Conservation (phyloP, 1,140 invertebrate species). For the Papilio dardanus region DNA sequence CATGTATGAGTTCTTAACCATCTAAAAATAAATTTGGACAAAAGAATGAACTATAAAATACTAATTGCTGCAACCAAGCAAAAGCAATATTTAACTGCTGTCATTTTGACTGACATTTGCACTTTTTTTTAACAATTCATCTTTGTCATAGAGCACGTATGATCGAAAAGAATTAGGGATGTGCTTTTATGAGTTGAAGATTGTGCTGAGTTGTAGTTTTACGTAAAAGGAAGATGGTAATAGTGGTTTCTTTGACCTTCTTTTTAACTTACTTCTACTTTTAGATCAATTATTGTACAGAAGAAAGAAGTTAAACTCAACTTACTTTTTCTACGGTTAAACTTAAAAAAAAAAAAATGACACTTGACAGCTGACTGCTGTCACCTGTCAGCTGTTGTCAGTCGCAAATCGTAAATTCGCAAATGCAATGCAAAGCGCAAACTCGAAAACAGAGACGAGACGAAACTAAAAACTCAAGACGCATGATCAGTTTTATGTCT, state of each 20-base stretch:
- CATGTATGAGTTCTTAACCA: not conserved
- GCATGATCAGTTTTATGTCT: conserved; percentile 75
- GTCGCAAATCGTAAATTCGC: conserved; percentile 30
- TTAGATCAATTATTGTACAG: no score
- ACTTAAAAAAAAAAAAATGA: no score
- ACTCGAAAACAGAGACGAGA: conserved; percentile 45
- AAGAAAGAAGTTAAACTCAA: no score
- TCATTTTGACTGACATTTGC: conserved; percentile 37
- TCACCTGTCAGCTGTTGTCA: conserved; percentile 39
- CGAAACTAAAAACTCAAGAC: conserved; percentile 57
- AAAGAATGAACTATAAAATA: not conserved
- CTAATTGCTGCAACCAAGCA: not conserved
- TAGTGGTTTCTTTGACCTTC: no score
- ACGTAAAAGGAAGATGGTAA: no score
- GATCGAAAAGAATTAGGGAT: not conserved
- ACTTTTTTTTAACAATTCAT: not conserved
- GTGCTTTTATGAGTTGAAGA: no score
- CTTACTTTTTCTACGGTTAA: no score
- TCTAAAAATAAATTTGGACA: not conserved
- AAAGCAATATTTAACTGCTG: not conserved
- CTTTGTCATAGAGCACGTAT: not conserved
- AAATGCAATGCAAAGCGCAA: conserved; percentile 41
- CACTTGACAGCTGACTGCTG: conserved; percentile 28
- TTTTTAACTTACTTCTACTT: no score
- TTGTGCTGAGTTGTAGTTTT: no score